phyloP scores from a whole-genome alignment of 1,140 invertebrate species.

The Drosophila takahashii region DNA sequence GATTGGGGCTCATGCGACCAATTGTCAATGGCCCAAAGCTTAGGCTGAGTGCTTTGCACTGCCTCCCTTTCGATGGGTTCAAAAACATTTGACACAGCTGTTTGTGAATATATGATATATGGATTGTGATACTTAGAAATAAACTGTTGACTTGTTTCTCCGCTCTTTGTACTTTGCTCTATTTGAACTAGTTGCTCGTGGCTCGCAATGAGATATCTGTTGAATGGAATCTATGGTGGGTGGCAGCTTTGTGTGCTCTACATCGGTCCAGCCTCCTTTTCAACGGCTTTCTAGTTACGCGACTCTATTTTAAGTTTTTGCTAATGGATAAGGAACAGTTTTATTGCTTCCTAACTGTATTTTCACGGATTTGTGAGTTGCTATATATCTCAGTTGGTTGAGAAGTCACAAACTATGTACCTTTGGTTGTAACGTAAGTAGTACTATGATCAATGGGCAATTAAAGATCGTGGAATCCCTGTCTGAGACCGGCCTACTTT shows the following conservation, averaged over 20 bases:
- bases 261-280: slow-evolving; percentile 1
- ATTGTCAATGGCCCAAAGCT: slow-evolving; percentile 34
- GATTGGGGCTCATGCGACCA: slow-evolving; percentile 17
- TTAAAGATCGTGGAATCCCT: background rate
- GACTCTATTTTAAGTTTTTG: background rate
- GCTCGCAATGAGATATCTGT: background rate
- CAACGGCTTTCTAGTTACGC: background rate
- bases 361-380: no score
- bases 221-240: background rate
- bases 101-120: slow-evolving; percentile 35
- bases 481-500: slow-evolving; percentile 7
- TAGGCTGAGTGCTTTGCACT: slow-evolving; percentile 20
- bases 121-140: slow-evolving; percentile 48
- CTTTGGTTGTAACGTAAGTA: no score
- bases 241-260: background rate
- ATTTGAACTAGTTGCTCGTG: slow-evolving; percentile 17
- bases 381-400: no score
- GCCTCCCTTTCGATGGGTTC: slow-evolving; percentile 6
- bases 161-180: slow-evolving; percentile 26
- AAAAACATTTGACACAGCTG: slow-evolving; percentile 72
- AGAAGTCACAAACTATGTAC: no score
- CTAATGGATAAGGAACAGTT: background rate
- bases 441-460: background rate
- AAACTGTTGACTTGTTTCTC: slow-evolving; percentile 47
- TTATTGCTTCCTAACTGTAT: no score